A percentile compares a stretch with the other conserved stretches of the same genome.
Conservation (phyloP, 2,888 invertebrate species). For the Notocelia uddmanniana region DNA sequence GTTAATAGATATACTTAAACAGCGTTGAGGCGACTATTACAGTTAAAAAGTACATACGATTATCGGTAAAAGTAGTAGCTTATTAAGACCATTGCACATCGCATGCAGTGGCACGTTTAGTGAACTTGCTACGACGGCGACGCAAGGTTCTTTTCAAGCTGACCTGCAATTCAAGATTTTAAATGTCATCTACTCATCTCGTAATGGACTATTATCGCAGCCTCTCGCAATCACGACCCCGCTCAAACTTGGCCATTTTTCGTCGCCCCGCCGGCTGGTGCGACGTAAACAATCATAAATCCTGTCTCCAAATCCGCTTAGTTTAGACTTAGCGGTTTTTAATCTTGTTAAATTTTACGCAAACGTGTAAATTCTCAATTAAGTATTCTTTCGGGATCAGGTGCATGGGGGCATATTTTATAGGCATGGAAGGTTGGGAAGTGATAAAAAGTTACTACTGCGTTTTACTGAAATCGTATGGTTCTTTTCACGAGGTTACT, state of each 20-base stretch:
- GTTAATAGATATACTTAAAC: neutral
- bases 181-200: neutral
- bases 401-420: conserved; percentile 17
- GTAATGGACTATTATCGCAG: neutral
- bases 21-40: neutral
- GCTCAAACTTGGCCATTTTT: conserved; percentile 22
- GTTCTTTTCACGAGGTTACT: neutral
- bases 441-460: neutral
- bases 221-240: neutral
- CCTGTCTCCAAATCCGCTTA: conserved; percentile 66
- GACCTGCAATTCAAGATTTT: neutral
- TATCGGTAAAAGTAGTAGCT: neutral
- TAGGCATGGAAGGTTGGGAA: neutral
- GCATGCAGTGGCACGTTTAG: neutral
- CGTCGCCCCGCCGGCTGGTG: conserved; percentile 39
- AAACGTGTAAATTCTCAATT: conserved; percentile 56
- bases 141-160: no score
- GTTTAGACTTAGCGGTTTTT: conserved; percentile 62
- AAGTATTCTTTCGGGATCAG: conserved; percentile 42
- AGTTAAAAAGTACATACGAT: neutral
- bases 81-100: neutral
- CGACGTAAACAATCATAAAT: conserved; percentile 63
- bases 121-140: neutral
- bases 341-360: conserved; percentile 65
- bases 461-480: neutral